Evolutionary conservation across 2,113 vertebrate genomes (phyloP).

Genomic region (Montifringilla adamsi): DNA sequence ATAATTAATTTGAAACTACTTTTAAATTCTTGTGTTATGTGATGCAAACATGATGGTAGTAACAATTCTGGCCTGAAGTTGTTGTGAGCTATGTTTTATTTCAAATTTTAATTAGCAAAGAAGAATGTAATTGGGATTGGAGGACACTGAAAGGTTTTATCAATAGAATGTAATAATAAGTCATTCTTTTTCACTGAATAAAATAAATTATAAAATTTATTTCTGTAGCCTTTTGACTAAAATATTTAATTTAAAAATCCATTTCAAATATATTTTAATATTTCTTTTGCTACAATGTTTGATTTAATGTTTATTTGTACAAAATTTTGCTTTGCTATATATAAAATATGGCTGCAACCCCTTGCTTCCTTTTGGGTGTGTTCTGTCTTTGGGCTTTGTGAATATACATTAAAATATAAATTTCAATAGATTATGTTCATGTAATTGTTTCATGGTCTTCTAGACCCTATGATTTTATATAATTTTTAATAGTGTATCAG

Average conservation of each 20-base stretch:
- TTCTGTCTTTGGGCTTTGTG: not conserved
- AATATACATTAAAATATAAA: not conserved
- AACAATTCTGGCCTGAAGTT: not conserved
- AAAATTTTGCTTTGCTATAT: not conserved
- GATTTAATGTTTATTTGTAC: not conserved
- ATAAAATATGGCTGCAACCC: not conserved
- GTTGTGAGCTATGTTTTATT: not conserved
- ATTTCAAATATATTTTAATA: not conserved
- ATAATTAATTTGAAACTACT: not conserved
- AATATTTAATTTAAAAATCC: not conserved
- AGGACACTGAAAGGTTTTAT: not conserved
- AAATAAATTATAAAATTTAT: not conserved
- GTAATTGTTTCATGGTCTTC: not conserved
- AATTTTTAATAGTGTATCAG: not conserved
- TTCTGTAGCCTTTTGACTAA: not conserved
- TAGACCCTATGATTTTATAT: not conserved
- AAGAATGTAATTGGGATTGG: not conserved
- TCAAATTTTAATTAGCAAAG: not conserved
- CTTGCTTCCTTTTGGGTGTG: not conserved
- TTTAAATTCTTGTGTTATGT: not conserved
- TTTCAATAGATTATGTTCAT: not conserved
- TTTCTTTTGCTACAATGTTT: not conserved
- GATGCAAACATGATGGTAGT: not conserved
- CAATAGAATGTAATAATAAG: not conserved
- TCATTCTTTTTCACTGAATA: not conserved